Evolutionary conservation across 2,113 vertebrate genomes (phyloP).

Genomic region (Hemicordylus capensis): DNA sequence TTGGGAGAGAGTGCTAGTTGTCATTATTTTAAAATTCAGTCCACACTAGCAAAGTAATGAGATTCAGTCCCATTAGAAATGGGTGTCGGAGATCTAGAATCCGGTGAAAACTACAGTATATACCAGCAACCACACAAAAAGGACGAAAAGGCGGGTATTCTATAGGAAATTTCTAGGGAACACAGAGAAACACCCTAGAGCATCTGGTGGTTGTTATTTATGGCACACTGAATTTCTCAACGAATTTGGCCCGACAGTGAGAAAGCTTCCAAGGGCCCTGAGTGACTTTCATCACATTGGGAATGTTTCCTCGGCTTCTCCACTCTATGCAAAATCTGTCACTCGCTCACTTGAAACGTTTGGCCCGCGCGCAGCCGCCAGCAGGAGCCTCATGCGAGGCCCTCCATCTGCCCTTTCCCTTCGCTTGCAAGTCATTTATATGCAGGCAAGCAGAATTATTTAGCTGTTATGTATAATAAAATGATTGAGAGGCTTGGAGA

Average conservation of each 20-base stretch:
- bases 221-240: not conserved
- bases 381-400: not conserved
- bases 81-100: too few relatives aligned
- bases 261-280: constrained; percentile 1
- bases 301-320: constrained; percentile 25
- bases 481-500: constrained; percentile 67
- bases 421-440: constrained; percentile 51
- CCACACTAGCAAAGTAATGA: not conserved
- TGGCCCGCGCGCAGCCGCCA: not conserved
- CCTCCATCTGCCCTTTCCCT: constrained; percentile 58
- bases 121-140: not conserved
- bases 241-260: constrained; percentile 7
- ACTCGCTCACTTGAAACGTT: not conserved
- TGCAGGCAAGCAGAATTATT: constrained; percentile 64
- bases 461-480: constrained; percentile 59
- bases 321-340: constrained; percentile 3
- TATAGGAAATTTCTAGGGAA: too few relatives aligned
- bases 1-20: too few relatives aligned
- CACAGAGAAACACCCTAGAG: fast-evolving
- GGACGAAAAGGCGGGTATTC: not conserved
- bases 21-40: not conserved
- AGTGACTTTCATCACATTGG: not conserved
- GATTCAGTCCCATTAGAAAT: too few relatives aligned
- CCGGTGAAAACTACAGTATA: not conserved
- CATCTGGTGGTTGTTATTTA: not conserved